Evolutionary conservation across 2,113 vertebrate genomes (phyloP).

Genomic region (Parotia lawesii): DNA sequence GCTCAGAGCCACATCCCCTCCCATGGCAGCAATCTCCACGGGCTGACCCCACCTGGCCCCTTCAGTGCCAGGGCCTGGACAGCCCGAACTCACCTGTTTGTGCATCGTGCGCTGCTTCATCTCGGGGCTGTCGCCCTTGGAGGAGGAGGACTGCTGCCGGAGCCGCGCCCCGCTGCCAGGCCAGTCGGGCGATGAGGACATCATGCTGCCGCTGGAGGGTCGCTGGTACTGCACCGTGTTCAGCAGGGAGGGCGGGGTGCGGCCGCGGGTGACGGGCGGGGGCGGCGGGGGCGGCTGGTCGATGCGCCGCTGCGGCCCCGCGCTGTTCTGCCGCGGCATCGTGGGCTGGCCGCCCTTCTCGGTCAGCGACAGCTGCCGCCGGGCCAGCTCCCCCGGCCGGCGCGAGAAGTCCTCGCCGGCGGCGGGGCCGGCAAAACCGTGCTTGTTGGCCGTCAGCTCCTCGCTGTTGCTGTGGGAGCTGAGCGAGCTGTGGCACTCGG

Average conservation of each 20-base stretch:
- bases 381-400: constrained; percentile 85
- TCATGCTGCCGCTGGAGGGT: constrained; percentile 86
- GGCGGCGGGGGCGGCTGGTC: constrained; percentile 85
- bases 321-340: constrained; percentile 89
- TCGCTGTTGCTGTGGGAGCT: constrained; percentile 98
- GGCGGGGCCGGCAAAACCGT: constrained; percentile 74
- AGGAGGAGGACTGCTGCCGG: constrained; percentile 93
- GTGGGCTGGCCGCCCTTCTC: constrained; percentile 85
- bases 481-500: constrained; percentile 95
- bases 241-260: constrained; percentile 86
- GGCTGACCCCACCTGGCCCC: not conserved
- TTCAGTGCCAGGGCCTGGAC: fast-evolving
- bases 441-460: constrained; percentile 77
- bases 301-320: constrained; percentile 90
- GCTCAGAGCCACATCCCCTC: not conserved
- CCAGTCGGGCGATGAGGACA: constrained; percentile 90
- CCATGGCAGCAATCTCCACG: fast-evolving
- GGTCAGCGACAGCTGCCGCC: constrained; percentile 87
- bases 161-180: constrained; percentile 84
- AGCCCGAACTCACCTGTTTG: constrained; percentile 82
- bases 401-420: constrained; percentile 82
- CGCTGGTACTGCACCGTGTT: constrained; percentile 85
- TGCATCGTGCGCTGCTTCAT: constrained; percentile 88
- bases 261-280: constrained; percentile 76
- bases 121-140: constrained; percentile 94